A percentile compares a stretch with the other conserved stretches of the same genome.
These are phyloP conservation scores for Leptinotarsa rubiginosa DNA, from an alignment of 2,888 invertebrate genomes.

Conservation along the genomic window DNA sequence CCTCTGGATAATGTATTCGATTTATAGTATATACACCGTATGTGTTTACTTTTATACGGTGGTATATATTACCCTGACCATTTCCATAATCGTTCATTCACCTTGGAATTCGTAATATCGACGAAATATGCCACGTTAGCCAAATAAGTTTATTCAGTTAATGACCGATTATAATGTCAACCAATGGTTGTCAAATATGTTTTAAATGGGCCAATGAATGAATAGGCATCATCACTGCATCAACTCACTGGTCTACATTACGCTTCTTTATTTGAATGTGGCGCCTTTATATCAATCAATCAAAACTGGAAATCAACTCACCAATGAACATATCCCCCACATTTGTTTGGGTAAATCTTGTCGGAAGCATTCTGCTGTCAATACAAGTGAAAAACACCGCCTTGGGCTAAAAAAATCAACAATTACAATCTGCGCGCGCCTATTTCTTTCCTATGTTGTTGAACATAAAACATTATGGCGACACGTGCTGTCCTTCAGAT, in stretches of 20 bases:
- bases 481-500: slow-evolving; percentile 1
- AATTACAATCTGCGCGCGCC: slow-evolving; percentile 25
- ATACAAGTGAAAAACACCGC: slow-evolving; percentile 98
- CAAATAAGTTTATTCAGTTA: not conserved
- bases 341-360: slow-evolving; percentile 93
- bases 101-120: too few relatives aligned
- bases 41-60: too few relatives aligned
- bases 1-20: too few relatives aligned
- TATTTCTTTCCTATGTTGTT: not conserved
- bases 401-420: slow-evolving; percentile 79
- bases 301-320: slow-evolving; percentile 63
- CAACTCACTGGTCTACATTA: too few relatives aligned
- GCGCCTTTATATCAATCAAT: not conserved
- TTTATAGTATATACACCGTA: too few relatives aligned
- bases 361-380: slow-evolving; percentile 97
- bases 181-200: too few relatives aligned
- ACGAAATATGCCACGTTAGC: not conserved
- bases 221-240: too few relatives aligned
- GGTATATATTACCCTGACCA: too few relatives aligned
- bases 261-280: slow-evolving; percentile 11
- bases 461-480: not conserved
- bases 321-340: slow-evolving; percentile 98
- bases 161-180: not conserved
- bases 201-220: too few relatives aligned
- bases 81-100: too few relatives aligned